phyloP scores from a whole-genome alignment of 1,140 invertebrate species.

The Ceratina calcarata region DNA sequence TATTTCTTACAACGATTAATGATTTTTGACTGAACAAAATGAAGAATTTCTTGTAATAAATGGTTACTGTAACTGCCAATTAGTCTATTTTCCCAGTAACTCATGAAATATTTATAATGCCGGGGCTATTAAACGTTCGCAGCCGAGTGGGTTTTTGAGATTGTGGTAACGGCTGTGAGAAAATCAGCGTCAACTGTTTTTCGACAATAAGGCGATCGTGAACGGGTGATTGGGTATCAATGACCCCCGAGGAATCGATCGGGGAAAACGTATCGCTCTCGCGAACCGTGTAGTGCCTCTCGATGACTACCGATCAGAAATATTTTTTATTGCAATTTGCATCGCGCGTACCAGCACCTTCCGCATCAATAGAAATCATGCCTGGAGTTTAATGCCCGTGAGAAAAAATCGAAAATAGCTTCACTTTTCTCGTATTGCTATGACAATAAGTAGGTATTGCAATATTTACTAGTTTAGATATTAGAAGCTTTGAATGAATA shows the following conservation, averaged over 20 bases:
- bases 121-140: slow-evolving; percentile 72
- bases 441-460: too few relatives aligned
- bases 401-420: neutral
- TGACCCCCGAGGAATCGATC: slow-evolving; percentile 70
- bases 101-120: slow-evolving; percentile 69
- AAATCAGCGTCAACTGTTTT: slow-evolving; percentile 69
- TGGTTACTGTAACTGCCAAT: too few relatives aligned
- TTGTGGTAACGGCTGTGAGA: slow-evolving; percentile 71
- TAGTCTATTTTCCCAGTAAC: neutral
- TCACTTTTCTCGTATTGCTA: neutral
- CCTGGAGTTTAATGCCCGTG: neutral
- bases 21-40: too few relatives aligned
- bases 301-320: slow-evolving; percentile 63
- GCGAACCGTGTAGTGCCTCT: slow-evolving; percentile 61
- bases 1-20: too few relatives aligned
- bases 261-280: slow-evolving; percentile 71
- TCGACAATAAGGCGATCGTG: slow-evolving; percentile 70
- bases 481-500: too few relatives aligned
- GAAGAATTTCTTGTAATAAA: too few relatives aligned
- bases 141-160: slow-evolving; percentile 71
- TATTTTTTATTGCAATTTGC: slow-evolving; percentile 57
- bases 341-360: neutral
- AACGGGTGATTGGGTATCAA: slow-evolving; percentile 78
- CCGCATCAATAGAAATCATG: too few relatives aligned
- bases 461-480: too few relatives aligned